These are phyloP conservation scores for Spheniscus humboldti DNA, from an alignment of 2,797 vertebrate genomes.

Conservation along the genomic window DNA sequence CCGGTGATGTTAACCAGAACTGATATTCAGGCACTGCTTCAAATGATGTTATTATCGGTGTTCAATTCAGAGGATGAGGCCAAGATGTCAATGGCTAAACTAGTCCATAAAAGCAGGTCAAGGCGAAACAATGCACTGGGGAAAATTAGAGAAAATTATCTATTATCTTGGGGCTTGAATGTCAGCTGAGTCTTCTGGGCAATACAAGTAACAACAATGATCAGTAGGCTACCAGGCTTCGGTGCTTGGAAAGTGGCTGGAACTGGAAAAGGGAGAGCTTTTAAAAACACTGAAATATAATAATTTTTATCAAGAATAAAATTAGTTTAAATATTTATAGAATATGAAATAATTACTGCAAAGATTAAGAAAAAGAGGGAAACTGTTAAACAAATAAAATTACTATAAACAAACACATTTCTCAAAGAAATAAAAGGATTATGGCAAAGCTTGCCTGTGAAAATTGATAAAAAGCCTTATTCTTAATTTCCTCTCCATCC, in stretches of 20 bases:
- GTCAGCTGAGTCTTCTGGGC: not conserved
- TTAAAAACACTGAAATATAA: not conserved
- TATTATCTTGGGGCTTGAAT: not conserved
- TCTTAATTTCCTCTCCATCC: constrained; percentile 59
- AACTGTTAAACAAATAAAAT: constrained; percentile 65
- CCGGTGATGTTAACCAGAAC: constrained; percentile 64
- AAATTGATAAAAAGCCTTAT: constrained; percentile 64
- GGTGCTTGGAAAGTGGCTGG: not conserved
- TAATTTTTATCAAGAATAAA: not conserved
- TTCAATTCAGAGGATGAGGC: constrained; percentile 13
- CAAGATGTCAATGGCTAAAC: constrained; percentile 49
- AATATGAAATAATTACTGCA: not conserved
- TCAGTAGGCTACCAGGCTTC: not conserved
- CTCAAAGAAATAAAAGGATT: constrained; percentile 61
- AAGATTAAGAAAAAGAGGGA: constrained; percentile 31
- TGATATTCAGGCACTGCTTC: constrained; percentile 58
- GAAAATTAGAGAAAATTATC: not conserved
- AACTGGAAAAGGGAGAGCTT: not conserved
- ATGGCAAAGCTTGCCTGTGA: constrained; percentile 52
- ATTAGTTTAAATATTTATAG: not conserved
- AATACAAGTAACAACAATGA: not conserved
- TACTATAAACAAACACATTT: constrained; percentile 62
- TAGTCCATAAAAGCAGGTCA: constrained; percentile 21
- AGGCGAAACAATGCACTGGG: not conserved
- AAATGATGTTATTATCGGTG: constrained; percentile 23